phyloP scores from a whole-genome alignment of 1,140 invertebrate species.

The Paracyclopina nana region DNA sequence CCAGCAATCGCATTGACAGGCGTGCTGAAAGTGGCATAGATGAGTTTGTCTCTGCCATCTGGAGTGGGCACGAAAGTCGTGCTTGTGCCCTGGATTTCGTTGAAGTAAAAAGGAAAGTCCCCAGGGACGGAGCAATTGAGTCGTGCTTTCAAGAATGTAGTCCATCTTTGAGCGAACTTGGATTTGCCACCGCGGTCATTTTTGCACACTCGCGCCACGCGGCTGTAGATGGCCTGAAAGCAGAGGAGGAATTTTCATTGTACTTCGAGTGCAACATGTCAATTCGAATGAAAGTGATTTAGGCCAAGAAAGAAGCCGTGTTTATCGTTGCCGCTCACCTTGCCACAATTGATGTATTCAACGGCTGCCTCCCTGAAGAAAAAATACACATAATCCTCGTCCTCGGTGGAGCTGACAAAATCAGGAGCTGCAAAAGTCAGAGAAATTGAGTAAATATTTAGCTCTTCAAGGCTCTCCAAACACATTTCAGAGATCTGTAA shows the following conservation, averaged over 20 bases:
- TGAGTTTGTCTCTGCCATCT: constrained; percentile 49
- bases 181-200: constrained; percentile 60
- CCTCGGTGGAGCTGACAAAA: constrained; percentile 35
- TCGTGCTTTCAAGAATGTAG: constrained; percentile 78
- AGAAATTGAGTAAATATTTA: too few relatives aligned
- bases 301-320: neutral
- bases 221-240: constrained; percentile 62
- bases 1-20: constrained; percentile 64
- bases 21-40: constrained; percentile 42
- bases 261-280: too few relatives aligned
- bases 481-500: too few relatives aligned
- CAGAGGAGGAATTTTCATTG: neutral
- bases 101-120: constrained; percentile 91
- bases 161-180: constrained; percentile 54
- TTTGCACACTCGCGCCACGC: constrained; percentile 86
- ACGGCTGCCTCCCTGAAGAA: constrained; percentile 36
- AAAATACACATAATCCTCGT: constrained; percentile 36
- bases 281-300: neutral
- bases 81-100: constrained; percentile 75
- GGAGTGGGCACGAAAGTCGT: constrained; percentile 39
- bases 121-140: constrained; percentile 87
- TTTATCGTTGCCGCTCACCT: constrained; percentile 17
- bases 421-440: constrained; percentile 27
- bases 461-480: too few relatives aligned
- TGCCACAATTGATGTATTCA: constrained; percentile 32